phyloP scores from a whole-genome alignment of 2,888 invertebrate genomes.

The Dasypogon diadema region DNA sequence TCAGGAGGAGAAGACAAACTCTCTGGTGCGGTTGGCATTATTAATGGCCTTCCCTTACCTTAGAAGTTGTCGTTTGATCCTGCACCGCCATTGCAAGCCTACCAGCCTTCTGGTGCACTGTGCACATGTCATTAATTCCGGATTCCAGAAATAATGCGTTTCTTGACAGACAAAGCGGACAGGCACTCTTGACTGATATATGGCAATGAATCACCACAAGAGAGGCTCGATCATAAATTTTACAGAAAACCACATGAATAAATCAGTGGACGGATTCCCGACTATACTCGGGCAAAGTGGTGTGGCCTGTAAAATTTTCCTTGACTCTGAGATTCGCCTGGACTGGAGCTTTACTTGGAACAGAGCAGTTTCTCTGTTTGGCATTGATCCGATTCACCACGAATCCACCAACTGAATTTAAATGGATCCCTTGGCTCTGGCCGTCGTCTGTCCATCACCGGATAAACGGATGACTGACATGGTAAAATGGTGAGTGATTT shows the following conservation, averaged over 20 bases:
- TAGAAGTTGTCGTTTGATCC: conserved; percentile 46
- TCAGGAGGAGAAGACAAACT: conserved; percentile 6
- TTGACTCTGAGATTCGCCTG: neutral
- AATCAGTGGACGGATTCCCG: conserved; percentile 38
- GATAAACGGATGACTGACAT: conserved; percentile 56
- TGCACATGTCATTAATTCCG: conserved; percentile 52
- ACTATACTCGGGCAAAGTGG: conserved; percentile 7
- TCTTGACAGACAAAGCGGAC: conserved; percentile 55
- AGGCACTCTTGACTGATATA: conserved; percentile 55
- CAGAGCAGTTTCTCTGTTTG: neutral
- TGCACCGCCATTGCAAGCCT: conserved; percentile 17
- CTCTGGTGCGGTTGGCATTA: conserved; percentile 38
- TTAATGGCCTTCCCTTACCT: conserved; percentile 43
- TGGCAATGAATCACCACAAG: conserved; percentile 54
- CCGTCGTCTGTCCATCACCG: conserved; percentile 54
- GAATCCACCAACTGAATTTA: conserved; percentile 22
- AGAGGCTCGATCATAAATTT: conserved; percentile 54
- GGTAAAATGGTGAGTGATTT: conserved; percentile 58
- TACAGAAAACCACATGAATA: conserved; percentile 46
- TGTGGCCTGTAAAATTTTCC: conserved; percentile 22
- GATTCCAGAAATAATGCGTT: conserved; percentile 54
- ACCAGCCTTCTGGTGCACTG: conserved; percentile 28
- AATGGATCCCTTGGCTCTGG: conserved; percentile 50
- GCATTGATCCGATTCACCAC: neutral
- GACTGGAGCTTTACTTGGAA: conserved; percentile 34